These are phyloP conservation scores for Acrocyrtus sp. DNA, from an alignment of 2,888 invertebrate species.

Conservation along the genomic window DNA sequence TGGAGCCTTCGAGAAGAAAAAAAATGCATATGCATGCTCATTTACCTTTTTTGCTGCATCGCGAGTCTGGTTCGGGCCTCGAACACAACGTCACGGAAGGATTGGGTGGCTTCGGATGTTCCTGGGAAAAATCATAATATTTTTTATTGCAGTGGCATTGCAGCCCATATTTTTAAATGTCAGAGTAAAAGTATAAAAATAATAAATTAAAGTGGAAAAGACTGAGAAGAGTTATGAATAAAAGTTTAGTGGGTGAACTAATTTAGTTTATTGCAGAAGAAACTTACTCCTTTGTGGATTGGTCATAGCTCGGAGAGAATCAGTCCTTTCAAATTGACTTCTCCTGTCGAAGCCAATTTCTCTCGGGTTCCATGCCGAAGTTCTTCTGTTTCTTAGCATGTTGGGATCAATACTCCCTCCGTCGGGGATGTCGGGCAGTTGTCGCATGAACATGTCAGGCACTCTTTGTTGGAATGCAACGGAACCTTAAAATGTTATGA, in stretches of 20 bases:
- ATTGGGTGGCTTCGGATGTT: constrained; percentile 61
- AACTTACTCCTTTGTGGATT: constrained; percentile 59
- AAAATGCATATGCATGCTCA: constrained; percentile 15
- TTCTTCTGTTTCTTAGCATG: constrained; percentile 61
- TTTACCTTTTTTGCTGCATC: constrained; percentile 45
- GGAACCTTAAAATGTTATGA: constrained; percentile 50
- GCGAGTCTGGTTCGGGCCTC: constrained; percentile 52
- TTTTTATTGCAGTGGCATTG: background rate
- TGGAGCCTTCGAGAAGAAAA: background rate
- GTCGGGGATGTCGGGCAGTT: constrained; percentile 62
- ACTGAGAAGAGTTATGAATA: background rate
- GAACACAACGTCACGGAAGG: constrained; percentile 61
- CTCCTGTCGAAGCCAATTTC: constrained; percentile 62
- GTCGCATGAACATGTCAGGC: constrained; percentile 59
- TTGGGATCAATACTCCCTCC: constrained; percentile 57
- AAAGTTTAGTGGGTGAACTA: background rate
- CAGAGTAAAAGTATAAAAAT: background rate
- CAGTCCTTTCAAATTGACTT: constrained; percentile 61
- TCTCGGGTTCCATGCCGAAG: constrained; percentile 62
- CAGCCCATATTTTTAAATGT: background rate
- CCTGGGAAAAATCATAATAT: constrained; percentile 55
- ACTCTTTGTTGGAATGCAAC: constrained; percentile 59
- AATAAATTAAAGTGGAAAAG: constrained; percentile 1
- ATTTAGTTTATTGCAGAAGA: background rate
- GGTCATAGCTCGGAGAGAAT: constrained; percentile 61